These are phyloP conservation scores for Drosophila nannoptera DNA, from an alignment of 1,140 invertebrate genomes.

Conservation along the genomic window DNA sequence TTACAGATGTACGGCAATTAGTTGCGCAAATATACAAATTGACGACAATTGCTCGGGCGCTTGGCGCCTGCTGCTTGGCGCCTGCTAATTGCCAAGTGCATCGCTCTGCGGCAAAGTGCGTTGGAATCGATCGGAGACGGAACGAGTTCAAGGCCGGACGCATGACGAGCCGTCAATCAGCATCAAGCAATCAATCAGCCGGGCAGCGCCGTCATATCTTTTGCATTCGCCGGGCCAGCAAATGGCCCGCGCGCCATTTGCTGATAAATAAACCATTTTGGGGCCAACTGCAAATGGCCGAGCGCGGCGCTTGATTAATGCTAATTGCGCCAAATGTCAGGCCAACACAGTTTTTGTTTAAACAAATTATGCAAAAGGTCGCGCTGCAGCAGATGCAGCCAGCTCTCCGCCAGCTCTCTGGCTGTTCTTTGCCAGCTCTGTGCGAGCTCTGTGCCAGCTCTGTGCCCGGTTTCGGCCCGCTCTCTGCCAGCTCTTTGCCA, in stretches of 20 bases:
- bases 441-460: no score
- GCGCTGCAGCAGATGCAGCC: constrained; percentile 16
- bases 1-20: constrained; percentile 9
- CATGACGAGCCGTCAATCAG: constrained; percentile 43
- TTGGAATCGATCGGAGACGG: constrained; percentile 53
- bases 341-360: constrained; percentile 41
- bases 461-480: no score
- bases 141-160: constrained; percentile 66
- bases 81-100: constrained; percentile 50
- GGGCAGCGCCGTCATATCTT: constrained; percentile 43
- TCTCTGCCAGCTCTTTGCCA: no score
- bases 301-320: constrained; percentile 58
- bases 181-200: constrained; percentile 19
- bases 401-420: no score
- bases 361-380: constrained; percentile 58
- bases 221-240: constrained; percentile 18
- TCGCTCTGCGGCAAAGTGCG: constrained; percentile 34
- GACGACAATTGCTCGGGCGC: constrained; percentile 25
- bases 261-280: constrained; percentile 45
- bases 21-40: constrained; percentile 33
- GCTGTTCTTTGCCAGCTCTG: no score
- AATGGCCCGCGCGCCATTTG: constrained; percentile 37
- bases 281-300: constrained; percentile 18
- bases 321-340: constrained; percentile 66
- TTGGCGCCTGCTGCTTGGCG: constrained; percentile 12